phyloP scores from a whole-genome alignment of 2,797 vertebrate genomes.

The Acomys russatus region DNA sequence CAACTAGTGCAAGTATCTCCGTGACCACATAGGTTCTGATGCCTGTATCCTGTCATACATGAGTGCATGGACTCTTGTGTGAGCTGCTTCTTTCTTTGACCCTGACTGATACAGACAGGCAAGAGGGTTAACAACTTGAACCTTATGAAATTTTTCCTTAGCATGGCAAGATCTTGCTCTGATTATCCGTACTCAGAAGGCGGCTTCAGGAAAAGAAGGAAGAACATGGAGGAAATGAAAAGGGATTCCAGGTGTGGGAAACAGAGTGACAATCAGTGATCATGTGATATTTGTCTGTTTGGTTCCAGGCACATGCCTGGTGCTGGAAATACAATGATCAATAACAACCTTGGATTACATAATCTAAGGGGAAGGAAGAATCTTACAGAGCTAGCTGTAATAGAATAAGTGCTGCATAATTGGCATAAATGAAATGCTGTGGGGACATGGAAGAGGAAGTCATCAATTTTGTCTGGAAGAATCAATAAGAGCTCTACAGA shows the following conservation, averaged over 20 bases:
- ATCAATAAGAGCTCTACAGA: background rate
- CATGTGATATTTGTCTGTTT: background rate
- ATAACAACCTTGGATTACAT: slow-evolving; percentile 7
- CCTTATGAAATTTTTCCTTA: background rate
- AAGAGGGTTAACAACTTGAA: background rate
- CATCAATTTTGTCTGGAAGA: background rate
- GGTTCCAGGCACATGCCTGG: background rate
- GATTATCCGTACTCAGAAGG: slow-evolving; percentile 13
- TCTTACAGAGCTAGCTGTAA: slow-evolving; percentile 32
- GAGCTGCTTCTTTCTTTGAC: slow-evolving; percentile 24
- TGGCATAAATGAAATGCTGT: slow-evolving; percentile 35
- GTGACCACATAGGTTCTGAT: background rate
- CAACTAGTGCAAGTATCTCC: background rate
- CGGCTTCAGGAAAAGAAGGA: background rate
- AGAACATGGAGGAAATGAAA: background rate
- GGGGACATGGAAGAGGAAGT: background rate
- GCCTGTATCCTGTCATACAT: background rate
- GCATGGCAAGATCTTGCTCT: background rate
- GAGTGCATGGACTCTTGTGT: background rate
- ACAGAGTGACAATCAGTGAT: slow-evolving; percentile 17
- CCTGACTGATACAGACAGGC: background rate
- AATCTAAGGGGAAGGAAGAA: background rate
- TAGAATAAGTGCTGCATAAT: slow-evolving; percentile 38
- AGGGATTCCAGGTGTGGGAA: background rate
- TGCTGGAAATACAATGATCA: slow-evolving; percentile 33